Percentiles rank a stretch among this genome's conserved stretches.
Conservation (phyloP, 2,113 vertebrate genomes). For the Coracopsis vasa region DNA sequence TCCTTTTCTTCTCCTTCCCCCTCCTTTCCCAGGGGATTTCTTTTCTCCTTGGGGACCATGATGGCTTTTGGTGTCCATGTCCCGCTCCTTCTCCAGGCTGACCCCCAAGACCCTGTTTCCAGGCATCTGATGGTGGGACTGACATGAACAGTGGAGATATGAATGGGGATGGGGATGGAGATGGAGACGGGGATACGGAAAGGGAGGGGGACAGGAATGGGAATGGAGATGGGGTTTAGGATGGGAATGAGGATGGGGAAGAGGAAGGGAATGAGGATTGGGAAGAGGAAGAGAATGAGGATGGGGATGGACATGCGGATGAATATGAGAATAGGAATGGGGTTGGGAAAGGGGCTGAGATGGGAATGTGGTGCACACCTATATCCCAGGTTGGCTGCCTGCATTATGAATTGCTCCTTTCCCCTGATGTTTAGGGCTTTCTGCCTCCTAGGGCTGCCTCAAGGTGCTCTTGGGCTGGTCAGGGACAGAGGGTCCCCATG, state of each 20-base stretch:
- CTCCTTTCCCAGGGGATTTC: background rate
- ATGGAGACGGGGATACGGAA: background rate
- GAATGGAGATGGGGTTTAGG: too few relatives aligned
- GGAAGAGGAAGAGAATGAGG: background rate
- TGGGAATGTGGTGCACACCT: background rate
- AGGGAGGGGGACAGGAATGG: background rate
- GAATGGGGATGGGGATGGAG: background rate
- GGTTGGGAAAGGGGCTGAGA: too few relatives aligned
- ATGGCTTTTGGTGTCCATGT: background rate
- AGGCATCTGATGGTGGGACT: background rate
- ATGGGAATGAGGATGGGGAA: background rate
- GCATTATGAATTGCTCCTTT: background rate
- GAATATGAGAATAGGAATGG: background rate
- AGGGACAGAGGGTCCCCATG: background rate
- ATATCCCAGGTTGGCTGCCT: background rate
- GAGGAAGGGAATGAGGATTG: too few relatives aligned
- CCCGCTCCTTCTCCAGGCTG: background rate
- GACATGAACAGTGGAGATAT: rapidly evolving
- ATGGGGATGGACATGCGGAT: background rate
- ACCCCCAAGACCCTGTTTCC: background rate
- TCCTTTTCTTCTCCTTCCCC: background rate
- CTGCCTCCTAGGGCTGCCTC: rapidly evolving
- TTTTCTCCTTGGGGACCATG: background rate
- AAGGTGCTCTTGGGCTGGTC: background rate
- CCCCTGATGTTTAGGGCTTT: background rate